Percentiles rank a stretch among this genome's conserved stretches.
Evolutionary conservation across 2,888 invertebrate species (phyloP).

Genomic region (Andrena fulva): DNA sequence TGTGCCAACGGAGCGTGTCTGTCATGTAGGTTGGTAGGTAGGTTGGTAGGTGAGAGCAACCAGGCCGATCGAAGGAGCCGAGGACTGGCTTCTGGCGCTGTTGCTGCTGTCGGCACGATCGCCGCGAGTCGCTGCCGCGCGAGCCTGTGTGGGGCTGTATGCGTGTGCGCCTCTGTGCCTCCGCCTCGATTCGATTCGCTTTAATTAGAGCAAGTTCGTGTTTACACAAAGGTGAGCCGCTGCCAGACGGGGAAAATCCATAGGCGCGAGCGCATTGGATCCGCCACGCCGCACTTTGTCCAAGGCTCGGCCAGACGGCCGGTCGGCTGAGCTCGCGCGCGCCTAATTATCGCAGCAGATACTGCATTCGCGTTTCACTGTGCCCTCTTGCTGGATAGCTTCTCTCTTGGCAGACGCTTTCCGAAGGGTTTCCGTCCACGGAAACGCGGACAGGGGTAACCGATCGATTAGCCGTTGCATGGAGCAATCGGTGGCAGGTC

Average conservation of each 20-base stretch:
- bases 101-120: conserved; percentile 52
- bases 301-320: conserved; percentile 41
- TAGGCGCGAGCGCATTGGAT: conserved; percentile 73
- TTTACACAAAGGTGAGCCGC: conserved; percentile 74
- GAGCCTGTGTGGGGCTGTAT: conserved; percentile 30
- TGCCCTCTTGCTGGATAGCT: not conserved
- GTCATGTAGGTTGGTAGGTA: conserved; percentile 74
- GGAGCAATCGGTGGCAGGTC: conserved; percentile 52
- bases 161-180: conserved; percentile 50
- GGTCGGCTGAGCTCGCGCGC: conserved; percentile 16
- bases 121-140: conserved; percentile 43
- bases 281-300: conserved; percentile 66
- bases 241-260: conserved; percentile 70
- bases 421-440: not conserved
- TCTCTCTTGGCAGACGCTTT: conserved; percentile 1
- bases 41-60: conserved; percentile 70
- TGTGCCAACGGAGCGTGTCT: conserved; percentile 79
- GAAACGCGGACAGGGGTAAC: conserved; percentile 32
- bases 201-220: conserved; percentile 81
- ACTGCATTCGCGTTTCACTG: not conserved
- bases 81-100: conserved; percentile 43
- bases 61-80: conserved; percentile 65
- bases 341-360: conserved; percentile 58
- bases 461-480: conserved; percentile 58
- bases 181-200: conserved; percentile 77